phyloP scores from a whole-genome alignment of 1,140 invertebrate genomes.

The Aleiodes sp. region DNA sequence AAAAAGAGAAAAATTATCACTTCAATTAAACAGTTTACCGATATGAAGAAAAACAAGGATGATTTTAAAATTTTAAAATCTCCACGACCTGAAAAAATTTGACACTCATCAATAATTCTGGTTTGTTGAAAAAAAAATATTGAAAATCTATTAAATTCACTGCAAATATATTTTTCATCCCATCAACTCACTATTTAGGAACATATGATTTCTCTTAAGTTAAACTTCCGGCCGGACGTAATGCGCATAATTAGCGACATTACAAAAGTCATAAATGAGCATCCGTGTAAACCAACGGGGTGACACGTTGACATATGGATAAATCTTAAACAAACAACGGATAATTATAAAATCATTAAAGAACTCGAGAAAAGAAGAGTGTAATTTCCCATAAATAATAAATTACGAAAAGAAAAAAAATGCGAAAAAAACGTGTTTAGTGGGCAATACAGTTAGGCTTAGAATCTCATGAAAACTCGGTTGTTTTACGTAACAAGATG shows the following conservation, averaged over 20 bases:
- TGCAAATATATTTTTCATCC: too few relatives aligned
- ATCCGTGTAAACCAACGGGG: conserved; percentile 16
- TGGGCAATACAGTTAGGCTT: conserved; percentile 4
- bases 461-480: conserved; percentile 52
- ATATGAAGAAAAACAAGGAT: too few relatives aligned
- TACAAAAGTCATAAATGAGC: conserved; percentile 5
- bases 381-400: conserved; percentile 7
- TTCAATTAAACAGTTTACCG: not conserved
- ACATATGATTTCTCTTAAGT: too few relatives aligned
- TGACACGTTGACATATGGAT: conserved; percentile 8
- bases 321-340: conserved; percentile 6
- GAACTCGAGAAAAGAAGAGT: conserved; percentile 1
- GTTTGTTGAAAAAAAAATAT: too few relatives aligned
- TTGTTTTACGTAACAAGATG: conserved; percentile 57
- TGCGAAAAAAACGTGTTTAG: not conserved
- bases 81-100: not conserved
- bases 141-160: too few relatives aligned
- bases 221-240: not conserved
- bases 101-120: too few relatives aligned
- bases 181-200: too few relatives aligned
- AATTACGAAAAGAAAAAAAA: conserved; percentile 8
- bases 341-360: conserved; percentile 4
- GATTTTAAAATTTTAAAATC: too few relatives aligned
- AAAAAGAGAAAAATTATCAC: conserved; percentile 39
- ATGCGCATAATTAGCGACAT: not conserved